These are phyloP conservation scores for Vulpes vulpes DNA, from an alignment of 2,113 vertebrate species.

Conservation along the genomic window DNA sequence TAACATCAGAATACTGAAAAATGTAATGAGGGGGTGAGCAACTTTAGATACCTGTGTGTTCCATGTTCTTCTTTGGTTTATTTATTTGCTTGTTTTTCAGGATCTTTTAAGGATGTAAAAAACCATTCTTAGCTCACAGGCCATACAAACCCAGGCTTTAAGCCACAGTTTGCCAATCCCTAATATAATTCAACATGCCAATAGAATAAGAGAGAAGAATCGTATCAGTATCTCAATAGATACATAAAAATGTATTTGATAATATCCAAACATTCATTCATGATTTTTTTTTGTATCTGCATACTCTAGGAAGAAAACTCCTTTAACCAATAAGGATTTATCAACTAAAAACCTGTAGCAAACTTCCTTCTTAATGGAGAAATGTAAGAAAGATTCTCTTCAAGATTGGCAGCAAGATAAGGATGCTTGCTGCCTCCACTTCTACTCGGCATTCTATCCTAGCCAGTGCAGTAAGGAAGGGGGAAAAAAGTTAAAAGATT, in stretches of 20 bases:
- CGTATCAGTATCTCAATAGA: not conserved
- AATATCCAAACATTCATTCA: constrained; percentile 1
- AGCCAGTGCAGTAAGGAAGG: not conserved
- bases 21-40: not conserved
- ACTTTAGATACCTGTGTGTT: not conserved
- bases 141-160: not conserved
- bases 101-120: constrained; percentile 11
- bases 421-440: not conserved
- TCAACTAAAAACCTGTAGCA: not conserved
- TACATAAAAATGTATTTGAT: not conserved
- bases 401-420: not conserved
- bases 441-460: not conserved
- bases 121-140: not conserved
- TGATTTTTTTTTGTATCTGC: not conserved
- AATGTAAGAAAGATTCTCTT: not conserved
- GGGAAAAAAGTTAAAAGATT: not conserved
- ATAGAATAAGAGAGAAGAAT: constrained; percentile 8
- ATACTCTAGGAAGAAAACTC: not conserved
- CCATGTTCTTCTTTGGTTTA: not conserved
- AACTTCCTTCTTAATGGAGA: constrained; percentile 16
- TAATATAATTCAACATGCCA: constrained; percentile 17
- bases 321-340: not conserved
- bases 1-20: not conserved
- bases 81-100: not conserved
- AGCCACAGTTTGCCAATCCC: not conserved